Percentiles rank a stretch among this genome's conserved stretches.
Conservation (phyloP, 2,113 vertebrate species). For the Trogon surrucura region DNA sequence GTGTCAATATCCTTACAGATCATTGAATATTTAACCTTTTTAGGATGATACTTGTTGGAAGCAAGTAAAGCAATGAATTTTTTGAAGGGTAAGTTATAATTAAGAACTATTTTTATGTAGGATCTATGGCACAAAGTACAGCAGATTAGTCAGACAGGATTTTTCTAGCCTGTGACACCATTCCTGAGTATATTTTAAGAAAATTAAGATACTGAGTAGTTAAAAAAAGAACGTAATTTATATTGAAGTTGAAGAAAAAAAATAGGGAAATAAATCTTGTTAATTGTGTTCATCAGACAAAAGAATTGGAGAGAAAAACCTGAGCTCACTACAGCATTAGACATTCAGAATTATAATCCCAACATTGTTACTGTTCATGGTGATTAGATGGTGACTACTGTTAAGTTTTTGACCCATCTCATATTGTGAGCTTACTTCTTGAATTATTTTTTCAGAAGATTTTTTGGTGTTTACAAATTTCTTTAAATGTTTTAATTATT, state of each 20-base stretch:
- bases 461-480: not conserved
- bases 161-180: not conserved
- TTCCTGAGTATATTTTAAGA: not conserved
- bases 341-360: not conserved
- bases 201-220: not conserved
- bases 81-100: not conserved
- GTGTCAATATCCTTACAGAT: not conserved
- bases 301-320: not conserved
- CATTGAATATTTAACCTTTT: not conserved
- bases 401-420: not conserved
- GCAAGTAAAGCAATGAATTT: not conserved
- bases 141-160: not conserved
- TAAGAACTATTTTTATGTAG: not conserved
- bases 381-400: not conserved
- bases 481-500: not conserved
- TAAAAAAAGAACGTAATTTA: not conserved
- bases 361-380: not conserved
- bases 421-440: not conserved
- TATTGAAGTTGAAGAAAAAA: not conserved
- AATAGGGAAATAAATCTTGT: not conserved
- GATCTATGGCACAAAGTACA: not conserved
- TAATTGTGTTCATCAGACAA: not conserved
- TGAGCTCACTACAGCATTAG: not conserved
- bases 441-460: not conserved
- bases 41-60: not conserved